A percentile compares a stretch with the other conserved stretches of the same genome.
Conservation (phyloP, 2,888 invertebrate species). For the Mechanitis mazaeus region DNA sequence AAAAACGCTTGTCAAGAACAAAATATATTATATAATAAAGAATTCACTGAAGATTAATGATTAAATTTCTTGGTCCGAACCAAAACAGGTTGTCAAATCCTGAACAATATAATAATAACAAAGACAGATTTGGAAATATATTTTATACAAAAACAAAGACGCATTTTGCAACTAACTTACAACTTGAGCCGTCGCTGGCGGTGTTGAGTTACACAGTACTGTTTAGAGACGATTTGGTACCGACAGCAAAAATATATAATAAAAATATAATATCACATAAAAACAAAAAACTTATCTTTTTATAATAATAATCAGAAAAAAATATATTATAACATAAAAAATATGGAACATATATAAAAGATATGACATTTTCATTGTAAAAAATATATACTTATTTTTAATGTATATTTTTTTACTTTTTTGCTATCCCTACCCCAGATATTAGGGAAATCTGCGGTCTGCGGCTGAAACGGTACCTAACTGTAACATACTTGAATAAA, state of each 20-base stretch:
- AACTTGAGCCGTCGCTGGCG: constrained; percentile 32
- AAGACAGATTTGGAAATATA: too few relatives aligned
- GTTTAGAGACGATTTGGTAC: constrained; percentile 34
- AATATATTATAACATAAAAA: too few relatives aligned
- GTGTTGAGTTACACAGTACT: constrained; percentile 37
- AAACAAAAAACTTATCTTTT: constrained; percentile 4
- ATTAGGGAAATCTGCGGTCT: constrained; percentile 64
- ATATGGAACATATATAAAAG: too few relatives aligned
- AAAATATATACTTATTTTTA: too few relatives aligned
- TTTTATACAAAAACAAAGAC: background rate
- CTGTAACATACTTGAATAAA: constrained; percentile 31
- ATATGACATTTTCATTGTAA: background rate
- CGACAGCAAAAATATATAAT: constrained; percentile 26
- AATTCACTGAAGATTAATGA: too few relatives aligned
- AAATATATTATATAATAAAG: too few relatives aligned
- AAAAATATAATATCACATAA: background rate
- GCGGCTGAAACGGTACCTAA: constrained; percentile 51
- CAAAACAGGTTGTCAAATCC: too few relatives aligned
- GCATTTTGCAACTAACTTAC: constrained; percentile 29
- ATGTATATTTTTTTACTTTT: constrained; percentile 12
- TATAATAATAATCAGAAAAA: too few relatives aligned
- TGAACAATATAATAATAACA: too few relatives aligned
- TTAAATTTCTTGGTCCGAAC: too few relatives aligned
- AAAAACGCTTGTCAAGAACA: too few relatives aligned
- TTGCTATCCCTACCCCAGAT: constrained; percentile 38